Evolutionary conservation across 2,113 vertebrate species (phyloP).

Genomic region (Anoura caudifer): DNA sequence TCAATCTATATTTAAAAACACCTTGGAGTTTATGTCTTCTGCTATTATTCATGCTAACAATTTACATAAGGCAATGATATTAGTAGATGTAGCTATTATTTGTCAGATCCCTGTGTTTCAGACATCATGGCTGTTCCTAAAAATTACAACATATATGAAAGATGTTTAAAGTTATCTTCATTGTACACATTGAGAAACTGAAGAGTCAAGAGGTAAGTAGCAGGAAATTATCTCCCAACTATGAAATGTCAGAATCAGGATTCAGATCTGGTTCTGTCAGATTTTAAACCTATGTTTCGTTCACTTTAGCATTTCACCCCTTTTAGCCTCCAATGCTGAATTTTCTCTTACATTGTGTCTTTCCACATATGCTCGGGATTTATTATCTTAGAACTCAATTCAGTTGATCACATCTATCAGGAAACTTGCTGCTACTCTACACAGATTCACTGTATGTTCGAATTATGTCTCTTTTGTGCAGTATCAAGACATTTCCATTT

Average conservation of each 20-base stretch:
- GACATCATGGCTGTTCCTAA: not conserved
- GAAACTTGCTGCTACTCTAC: not conserved
- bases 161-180: not conserved
- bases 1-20: not conserved
- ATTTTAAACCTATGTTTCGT: not conserved
- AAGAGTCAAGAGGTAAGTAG: not conserved
- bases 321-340: not conserved
- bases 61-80: not conserved
- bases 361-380: not conserved
- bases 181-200: not conserved
- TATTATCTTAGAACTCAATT: not conserved
- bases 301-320: not conserved
- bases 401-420: not conserved
- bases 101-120: not conserved
- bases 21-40: not conserved
- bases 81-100: not conserved
- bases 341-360: not conserved
- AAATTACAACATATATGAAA: accelerated
- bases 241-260: not conserved
- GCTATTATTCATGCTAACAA: not conserved
- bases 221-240: not conserved
- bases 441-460: not conserved
- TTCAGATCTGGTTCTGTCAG: not conserved
- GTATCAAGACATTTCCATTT: slow-evolving; percentile 15
- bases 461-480: slow-evolving; percentile 33